Conservation (phyloP, 2,888 invertebrate genomes). For the Eumacrocentrus americanus region DNA sequence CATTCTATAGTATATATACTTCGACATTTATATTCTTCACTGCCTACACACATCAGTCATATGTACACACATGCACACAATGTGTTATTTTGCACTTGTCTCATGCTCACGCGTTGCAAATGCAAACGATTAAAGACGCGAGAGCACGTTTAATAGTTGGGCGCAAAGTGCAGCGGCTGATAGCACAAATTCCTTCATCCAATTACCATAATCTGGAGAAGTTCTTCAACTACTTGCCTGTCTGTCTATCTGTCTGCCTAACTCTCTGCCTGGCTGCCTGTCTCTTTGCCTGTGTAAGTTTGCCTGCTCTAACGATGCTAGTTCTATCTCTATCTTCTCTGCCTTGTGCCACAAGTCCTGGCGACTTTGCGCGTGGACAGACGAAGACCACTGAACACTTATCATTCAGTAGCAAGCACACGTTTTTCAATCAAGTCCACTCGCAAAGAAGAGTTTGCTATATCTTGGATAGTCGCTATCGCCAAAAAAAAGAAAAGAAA, state of each 20-base stretch:
- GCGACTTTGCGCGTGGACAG: neutral
- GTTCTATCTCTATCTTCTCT: too few relatives aligned
- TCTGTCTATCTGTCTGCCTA: neutral
- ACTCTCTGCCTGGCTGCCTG: neutral
- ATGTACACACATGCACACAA: neutral
- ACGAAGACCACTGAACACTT: too few relatives aligned
- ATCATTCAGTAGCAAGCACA: neutral
- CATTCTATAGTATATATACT: too few relatives aligned
- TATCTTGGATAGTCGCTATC: neutral
- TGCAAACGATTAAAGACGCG: neutral
- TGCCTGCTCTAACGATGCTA: neutral
- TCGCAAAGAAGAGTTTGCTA: constrained; percentile 37
- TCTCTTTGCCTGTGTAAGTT: neutral
- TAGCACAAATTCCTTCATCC: too few relatives aligned
- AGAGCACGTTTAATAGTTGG: neutral
- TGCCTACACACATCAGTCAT: neutral
- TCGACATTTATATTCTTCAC: neutral
- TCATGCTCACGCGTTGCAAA: neutral
- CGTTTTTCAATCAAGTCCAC: constrained; percentile 31
- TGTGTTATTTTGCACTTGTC: neutral
- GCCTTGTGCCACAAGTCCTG: neutral
- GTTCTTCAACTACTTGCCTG: too few relatives aligned
- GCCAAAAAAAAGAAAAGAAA: constrained; percentile 5
- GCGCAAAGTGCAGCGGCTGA: too few relatives aligned
- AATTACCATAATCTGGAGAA: too few relatives aligned